A percentile compares a stretch with the other conserved stretches of the same genome.
These are phyloP conservation scores for Blastobasis lacticolella DNA, from an alignment of 2,888 invertebrate genomes.

Conservation along the genomic window DNA sequence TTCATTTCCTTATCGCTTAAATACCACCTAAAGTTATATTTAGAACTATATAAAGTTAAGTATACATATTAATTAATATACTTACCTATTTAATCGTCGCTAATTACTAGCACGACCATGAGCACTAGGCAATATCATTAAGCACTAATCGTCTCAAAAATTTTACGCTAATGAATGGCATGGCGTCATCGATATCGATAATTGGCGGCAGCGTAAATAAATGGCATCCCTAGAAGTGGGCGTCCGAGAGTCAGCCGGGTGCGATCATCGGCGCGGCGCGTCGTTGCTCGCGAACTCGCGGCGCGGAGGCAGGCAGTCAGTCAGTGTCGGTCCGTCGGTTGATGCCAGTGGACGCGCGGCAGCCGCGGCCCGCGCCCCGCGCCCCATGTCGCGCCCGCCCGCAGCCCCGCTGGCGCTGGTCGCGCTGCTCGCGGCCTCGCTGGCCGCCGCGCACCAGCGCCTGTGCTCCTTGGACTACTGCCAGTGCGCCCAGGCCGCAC, in stretches of 20 bases:
- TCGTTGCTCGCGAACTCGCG: background rate
- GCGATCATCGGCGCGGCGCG: constrained; percentile 17
- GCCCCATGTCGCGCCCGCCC: constrained; percentile 45
- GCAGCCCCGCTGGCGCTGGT: constrained; percentile 71
- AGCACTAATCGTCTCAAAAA: too few relatives aligned
- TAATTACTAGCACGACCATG: too few relatives aligned
- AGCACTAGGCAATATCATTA: too few relatives aligned
- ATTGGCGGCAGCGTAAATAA: constrained; percentile 28
- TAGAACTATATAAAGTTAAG: too few relatives aligned
- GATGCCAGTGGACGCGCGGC: constrained; percentile 43
- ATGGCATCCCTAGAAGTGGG: constrained; percentile 37
- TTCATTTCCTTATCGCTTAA: too few relatives aligned
- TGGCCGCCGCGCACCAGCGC: constrained; percentile 29
- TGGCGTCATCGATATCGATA: constrained; percentile 55
- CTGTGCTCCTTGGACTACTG: constrained; percentile 73
- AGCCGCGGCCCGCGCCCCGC: constrained; percentile 51
- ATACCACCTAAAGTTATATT: too few relatives aligned
- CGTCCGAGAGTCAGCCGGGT: constrained; percentile 22
- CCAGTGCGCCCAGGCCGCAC: constrained; percentile 71
- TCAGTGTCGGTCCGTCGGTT: constrained; percentile 37
- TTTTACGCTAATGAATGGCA: constrained; percentile 32
- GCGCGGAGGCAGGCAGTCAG: constrained; percentile 5
- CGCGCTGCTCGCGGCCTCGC: constrained; percentile 46
- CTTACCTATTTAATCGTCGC: too few relatives aligned
- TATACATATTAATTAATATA: too few relatives aligned